Conservation (phyloP, 37 sponge, comb jelly and placozoan species). For the Haliclona indistincta region DNA sequence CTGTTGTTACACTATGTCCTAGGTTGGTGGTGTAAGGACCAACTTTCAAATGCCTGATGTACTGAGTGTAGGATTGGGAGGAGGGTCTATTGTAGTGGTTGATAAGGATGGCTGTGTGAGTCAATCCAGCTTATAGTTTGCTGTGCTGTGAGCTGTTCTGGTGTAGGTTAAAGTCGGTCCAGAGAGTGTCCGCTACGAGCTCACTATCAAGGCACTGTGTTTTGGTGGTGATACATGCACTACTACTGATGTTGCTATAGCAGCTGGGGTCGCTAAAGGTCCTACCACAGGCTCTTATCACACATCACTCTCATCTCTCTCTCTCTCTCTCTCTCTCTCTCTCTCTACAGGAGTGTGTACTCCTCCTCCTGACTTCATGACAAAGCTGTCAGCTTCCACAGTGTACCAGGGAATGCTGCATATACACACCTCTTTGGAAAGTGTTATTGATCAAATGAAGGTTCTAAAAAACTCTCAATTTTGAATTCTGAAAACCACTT, state of each 20-base stretch:
- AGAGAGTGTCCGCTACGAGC: conserved; percentile 57
- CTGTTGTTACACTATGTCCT: not conserved
- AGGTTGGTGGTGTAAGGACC: conserved; percentile 81
- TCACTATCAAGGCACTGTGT: conserved; percentile 47
- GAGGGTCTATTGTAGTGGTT: conserved; percentile 54
- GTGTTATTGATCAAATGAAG: conserved; percentile 71
- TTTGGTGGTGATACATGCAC: conserved; percentile 78
- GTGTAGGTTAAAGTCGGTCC: conserved; percentile 55
- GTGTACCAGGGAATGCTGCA: conserved; percentile 50
- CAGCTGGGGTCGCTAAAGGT: conserved; percentile 60
- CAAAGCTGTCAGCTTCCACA: conserved; percentile 1
- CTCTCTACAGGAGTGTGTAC: too few relatives aligned
- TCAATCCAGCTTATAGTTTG: not conserved
- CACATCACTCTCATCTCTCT: too few relatives aligned
- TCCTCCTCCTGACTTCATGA: not conserved
- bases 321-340: too few relatives aligned
- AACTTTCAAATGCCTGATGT: conserved; percentile 85
- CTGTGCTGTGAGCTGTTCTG: not conserved
- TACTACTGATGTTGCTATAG: conserved; percentile 81
- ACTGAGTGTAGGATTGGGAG: conserved; percentile 78
- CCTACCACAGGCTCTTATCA: too few relatives aligned
- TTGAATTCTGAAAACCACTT: not conserved
- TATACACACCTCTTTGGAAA: conserved; percentile 58
- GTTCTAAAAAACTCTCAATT: conserved; percentile 12
- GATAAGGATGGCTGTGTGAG: not conserved